Percentiles rank a stretch among this genome's conserved stretches.
phyloP scores from a whole-genome alignment of 2,113 vertebrate genomes.

The Cavia aperea region DNA sequence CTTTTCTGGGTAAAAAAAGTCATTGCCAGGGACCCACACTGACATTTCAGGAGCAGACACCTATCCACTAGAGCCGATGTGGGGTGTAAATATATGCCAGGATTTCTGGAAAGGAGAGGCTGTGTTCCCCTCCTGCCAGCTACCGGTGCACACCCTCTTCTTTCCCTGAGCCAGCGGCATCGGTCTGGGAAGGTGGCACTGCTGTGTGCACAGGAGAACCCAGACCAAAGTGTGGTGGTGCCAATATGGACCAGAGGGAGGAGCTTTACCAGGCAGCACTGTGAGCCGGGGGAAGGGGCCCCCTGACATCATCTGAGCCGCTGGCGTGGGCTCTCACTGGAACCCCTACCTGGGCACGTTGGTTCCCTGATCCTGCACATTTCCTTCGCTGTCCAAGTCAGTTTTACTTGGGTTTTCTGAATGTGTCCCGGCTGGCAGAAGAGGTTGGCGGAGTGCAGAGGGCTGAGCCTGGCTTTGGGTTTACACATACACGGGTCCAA shows the following conservation, averaged over 20 bases:
- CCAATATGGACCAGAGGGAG: neutral
- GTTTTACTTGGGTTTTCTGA: neutral
- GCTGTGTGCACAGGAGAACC: neutral
- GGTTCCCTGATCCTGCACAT: neutral
- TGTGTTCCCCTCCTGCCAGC: neutral
- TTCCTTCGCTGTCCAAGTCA: neutral
- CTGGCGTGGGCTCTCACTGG: neutral
- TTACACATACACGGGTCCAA: neutral
- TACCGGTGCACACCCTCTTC: neutral
- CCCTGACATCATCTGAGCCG: neutral
- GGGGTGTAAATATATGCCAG: neutral
- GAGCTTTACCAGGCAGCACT: neutral
- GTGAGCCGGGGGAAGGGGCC: neutral
- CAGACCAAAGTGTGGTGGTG: neutral
- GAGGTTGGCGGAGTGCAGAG: neutral
- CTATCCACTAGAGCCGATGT: neutral
- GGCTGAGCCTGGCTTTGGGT: neutral
- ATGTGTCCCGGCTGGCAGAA: neutral
- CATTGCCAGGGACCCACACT: neutral
- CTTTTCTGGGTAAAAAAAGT: slow-evolving; percentile 19
- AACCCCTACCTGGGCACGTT: neutral
- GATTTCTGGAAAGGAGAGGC: neutral
- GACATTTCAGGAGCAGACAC: neutral
- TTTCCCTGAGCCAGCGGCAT: neutral
- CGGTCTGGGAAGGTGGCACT: neutral